phyloP scores from a whole-genome alignment of 2,888 invertebrate species.

The Caenorhabditis zanzibari region DNA sequence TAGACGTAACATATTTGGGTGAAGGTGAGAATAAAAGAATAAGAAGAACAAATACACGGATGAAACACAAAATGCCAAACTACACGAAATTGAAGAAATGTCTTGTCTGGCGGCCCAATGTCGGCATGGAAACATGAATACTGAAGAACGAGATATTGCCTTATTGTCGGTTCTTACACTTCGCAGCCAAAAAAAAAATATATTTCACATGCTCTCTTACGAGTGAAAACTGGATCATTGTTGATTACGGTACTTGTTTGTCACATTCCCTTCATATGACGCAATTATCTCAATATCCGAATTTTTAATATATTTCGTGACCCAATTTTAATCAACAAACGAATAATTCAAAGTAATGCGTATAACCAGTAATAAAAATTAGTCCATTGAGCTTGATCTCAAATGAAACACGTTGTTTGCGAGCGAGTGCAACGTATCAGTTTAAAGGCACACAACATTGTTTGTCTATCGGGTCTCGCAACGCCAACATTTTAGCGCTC shows the following conservation, averaged over 20 bases:
- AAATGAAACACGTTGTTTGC: conserved; percentile 24
- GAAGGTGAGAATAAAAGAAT: neutral
- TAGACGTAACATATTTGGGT: neutral
- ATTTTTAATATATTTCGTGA: too few species aligned
- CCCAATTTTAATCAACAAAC: too few species aligned
- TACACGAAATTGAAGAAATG: neutral
- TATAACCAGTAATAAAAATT: too few species aligned
- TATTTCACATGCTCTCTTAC: too few species aligned
- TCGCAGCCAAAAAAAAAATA: too few species aligned
- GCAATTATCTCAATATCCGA: too few species aligned
- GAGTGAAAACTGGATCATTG: too few species aligned
- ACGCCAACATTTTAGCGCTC: conserved; percentile 23
- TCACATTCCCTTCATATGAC: too few species aligned
- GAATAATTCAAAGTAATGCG: too few species aligned
- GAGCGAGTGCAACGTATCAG: conserved; percentile 61
- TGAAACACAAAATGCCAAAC: conserved; percentile 9
- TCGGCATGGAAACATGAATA: conserved; percentile 47
- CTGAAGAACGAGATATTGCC: conserved; percentile 14
- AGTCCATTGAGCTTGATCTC: conserved; percentile 1
- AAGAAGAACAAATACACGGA: neutral
- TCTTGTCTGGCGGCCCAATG: conserved; percentile 36
- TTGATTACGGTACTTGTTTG: too few species aligned
- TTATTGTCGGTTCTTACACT: neutral
- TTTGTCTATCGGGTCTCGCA: conserved; percentile 54
- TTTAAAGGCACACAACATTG: conserved; percentile 53